phyloP scores from a whole-genome alignment of 2,113 vertebrate genomes.

The Engraulis encrasicolus region DNA sequence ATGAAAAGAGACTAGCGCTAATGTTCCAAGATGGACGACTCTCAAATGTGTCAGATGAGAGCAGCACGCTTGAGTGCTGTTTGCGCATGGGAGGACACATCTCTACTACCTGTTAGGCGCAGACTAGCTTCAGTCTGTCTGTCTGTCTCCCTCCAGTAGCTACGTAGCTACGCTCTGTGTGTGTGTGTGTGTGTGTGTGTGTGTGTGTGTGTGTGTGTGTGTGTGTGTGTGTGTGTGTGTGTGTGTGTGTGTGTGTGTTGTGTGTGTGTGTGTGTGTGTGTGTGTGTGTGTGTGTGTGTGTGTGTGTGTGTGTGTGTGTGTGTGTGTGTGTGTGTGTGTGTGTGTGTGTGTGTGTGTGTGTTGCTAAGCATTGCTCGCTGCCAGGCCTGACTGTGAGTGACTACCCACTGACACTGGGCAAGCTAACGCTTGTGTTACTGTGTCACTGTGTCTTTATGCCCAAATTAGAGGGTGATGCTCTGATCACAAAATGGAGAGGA shows the following conservation, averaged over 20 bases:
- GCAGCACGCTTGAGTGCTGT: background rate
- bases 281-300: background rate
- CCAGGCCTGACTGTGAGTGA: background rate
- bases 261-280: background rate
- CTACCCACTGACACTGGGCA: slow-evolving; percentile 14
- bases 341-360: background rate
- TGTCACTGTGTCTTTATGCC: slow-evolving; percentile 17
- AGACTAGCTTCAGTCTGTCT: background rate
- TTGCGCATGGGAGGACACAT: background rate
- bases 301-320: background rate
- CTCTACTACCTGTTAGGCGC: background rate
- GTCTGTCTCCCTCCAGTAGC: background rate
- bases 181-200: background rate
- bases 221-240: background rate
- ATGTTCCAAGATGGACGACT: background rate
- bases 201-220: background rate
- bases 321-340: background rate
- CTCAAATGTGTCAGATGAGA: background rate
- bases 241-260: background rate
- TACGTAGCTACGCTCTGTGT: no score
- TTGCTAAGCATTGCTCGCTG: background rate
- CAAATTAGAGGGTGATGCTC: background rate
- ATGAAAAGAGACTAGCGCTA: background rate
- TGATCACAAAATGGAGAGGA: slow-evolving; percentile 16
- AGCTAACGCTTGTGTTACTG: background rate